phyloP scores from a whole-genome alignment of 2,888 invertebrate species.

The Cheilosia vernalis region DNA sequence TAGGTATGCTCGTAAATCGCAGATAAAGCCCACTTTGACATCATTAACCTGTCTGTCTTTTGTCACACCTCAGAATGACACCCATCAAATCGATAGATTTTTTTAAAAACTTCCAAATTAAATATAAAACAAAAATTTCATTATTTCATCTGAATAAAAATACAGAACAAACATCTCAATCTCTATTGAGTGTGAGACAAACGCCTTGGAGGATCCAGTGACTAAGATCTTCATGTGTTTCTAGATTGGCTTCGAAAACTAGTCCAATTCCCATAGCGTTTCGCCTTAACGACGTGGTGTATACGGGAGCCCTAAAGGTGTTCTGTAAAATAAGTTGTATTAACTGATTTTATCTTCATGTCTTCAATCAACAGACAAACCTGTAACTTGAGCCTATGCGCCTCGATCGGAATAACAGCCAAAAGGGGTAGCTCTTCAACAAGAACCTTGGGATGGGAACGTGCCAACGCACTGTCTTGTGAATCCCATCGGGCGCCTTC shows the following conservation, averaged over 20 bases:
- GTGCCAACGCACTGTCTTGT: slow-evolving; percentile 87
- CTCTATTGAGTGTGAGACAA: slow-evolving; percentile 93
- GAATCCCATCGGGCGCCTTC: slow-evolving; percentile 95
- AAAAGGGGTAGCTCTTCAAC: slow-evolving; percentile 94
- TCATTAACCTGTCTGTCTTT: too few species aligned
- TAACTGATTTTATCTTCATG: neutral
- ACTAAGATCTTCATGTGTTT: slow-evolving; percentile 91
- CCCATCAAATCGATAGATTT: too few species aligned
- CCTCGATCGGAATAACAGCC: slow-evolving; percentile 93
- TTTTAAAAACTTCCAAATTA: too few species aligned
- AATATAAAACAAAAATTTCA: too few species aligned
- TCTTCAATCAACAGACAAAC: slow-evolving; percentile 82
- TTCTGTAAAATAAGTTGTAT: slow-evolving; percentile 86
- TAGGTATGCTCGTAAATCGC: too few species aligned
- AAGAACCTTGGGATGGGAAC: slow-evolving; percentile 92
- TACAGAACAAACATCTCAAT: slow-evolving; percentile 83
- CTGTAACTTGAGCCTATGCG: slow-evolving; percentile 91
- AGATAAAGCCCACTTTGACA: too few species aligned
- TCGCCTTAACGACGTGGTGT: slow-evolving; percentile 92
- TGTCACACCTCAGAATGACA: too few species aligned
- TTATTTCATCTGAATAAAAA: neutral
- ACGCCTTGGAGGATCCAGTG: slow-evolving; percentile 96
- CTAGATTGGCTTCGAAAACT: slow-evolving; percentile 94
- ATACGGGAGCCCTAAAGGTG: slow-evolving; percentile 94
- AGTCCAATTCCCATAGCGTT: slow-evolving; percentile 96